Base-by-base conservation (phyloP, 1,140 invertebrate species). In the Lasioglossum albipes region DNA sequence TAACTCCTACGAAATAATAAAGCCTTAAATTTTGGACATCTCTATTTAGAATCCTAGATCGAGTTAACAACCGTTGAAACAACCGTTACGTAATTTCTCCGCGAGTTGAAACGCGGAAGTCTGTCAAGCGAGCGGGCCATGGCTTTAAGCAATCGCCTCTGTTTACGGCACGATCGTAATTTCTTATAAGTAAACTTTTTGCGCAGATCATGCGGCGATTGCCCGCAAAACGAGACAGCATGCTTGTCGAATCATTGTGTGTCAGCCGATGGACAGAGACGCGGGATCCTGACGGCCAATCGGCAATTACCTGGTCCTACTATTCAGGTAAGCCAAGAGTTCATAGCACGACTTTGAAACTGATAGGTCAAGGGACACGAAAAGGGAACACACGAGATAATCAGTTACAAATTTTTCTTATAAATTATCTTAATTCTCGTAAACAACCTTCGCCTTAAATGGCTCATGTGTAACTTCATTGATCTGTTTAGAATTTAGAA, bases 291-390 rank as follows among this genome's bases (percentile, higher is more conserved):
- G 22, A 95, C 96, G 0, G 96, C 96, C 2, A 98, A 98, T 92
- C 94, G 97, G 70, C 95, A 96, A 91, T 90, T 98, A 20, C 97
- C 97, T 5, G 97, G 97, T 1, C 97, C 97, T 1, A 91, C 95
- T 7, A 97, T 98, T 65, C 96, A 98, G 91, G 95, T 95, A 92
- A 82, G 64, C 10, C 59, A 16, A 36, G 16, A 16, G 36, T 36
- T 64, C 36, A 9, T 5, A 61, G 7, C 5, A 3, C 13, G 13
- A 49, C 52, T 16, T 54, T 18, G 2, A 13, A 49, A 49, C 45
- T 49, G 13, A 12, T 49, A n/a, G n/a, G 3, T 6, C 45, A 36
- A 36, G 31, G 31, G 31, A 49, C 13, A 12, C 10, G 9, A 49
- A 12, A 49, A 12, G 45, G 45, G 45, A 2, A 49, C 1, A 12